Evolutionary conservation across 1,140 invertebrate species (phyloP).

Genomic region (Drosophila pandora): DNA sequence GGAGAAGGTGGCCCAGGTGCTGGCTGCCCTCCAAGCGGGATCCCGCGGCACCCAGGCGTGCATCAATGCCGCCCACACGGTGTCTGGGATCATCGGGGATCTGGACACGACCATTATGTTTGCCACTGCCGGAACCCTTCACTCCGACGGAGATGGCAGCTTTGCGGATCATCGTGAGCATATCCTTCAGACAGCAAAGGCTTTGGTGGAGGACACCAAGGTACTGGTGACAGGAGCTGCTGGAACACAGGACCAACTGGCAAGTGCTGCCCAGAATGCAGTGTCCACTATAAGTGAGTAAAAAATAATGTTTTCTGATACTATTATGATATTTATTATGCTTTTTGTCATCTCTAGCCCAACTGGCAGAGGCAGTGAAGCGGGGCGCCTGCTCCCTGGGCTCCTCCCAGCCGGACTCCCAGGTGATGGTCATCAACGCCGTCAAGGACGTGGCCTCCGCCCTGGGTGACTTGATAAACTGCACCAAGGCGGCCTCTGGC

Average conservation of each 20-base stretch:
- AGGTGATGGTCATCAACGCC: constrained; percentile 98
- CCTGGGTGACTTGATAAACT: constrained; percentile 96
- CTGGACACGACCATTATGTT: constrained; percentile 99
- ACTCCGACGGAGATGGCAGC: constrained; percentile 96
- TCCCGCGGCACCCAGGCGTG: constrained; percentile 98
- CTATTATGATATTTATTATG: background rate
- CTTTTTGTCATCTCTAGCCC: constrained; percentile 85
- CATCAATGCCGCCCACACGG: constrained; percentile 98
- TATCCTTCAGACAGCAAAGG: constrained; percentile 99
- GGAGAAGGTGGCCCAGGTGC: constrained; percentile 96
- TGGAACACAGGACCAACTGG: constrained; percentile 97
- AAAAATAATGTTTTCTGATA: background rate
- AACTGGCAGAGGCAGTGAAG: constrained; percentile 98
- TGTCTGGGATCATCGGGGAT: constrained; percentile 99
- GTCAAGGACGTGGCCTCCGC: constrained; percentile 99
- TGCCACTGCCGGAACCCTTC: constrained; percentile 97
- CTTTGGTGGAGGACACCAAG: constrained; percentile 99
- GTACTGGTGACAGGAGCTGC: constrained; percentile 97
- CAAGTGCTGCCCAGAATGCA: constrained; percentile 97
- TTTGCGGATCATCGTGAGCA: constrained; percentile 97
- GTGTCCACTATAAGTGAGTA: constrained; percentile 94
- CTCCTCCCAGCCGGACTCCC: constrained; percentile 96
- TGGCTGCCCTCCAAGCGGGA: constrained; percentile 95
- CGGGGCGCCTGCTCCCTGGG: constrained; percentile 97
- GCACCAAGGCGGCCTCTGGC: constrained; percentile 98